These are phyloP conservation scores for Drosophila aff. DNA, from an alignment of 1,140 invertebrate genomes.

Conservation along the genomic window DNA sequence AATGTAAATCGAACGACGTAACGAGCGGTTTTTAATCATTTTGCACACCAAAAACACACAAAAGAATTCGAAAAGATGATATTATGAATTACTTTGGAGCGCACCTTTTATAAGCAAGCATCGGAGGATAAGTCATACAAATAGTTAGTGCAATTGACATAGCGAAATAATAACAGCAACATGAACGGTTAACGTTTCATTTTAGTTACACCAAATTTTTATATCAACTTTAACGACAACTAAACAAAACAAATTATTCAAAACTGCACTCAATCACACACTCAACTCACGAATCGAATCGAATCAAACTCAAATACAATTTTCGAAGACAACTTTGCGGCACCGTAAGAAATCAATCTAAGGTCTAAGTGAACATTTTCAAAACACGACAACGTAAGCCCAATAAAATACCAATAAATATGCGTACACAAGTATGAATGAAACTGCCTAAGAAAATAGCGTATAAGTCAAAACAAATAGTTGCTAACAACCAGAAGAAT, in stretches of 20 bases:
- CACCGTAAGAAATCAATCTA: conserved; percentile 58
- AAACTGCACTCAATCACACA: conserved; percentile 60
- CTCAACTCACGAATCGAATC: conserved; percentile 47
- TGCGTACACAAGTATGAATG: conserved; percentile 74
- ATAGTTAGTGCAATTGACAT: conserved; percentile 72
- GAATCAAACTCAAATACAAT: conserved; percentile 52
- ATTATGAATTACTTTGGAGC: conserved; percentile 61
- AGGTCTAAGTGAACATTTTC: conserved; percentile 39
- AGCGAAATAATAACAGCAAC: conserved; percentile 47
- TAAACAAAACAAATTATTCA: conserved; percentile 60
- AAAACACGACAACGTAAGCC: conserved; percentile 32
- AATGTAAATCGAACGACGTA: conserved; percentile 27
- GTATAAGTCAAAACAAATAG: conserved; percentile 71
- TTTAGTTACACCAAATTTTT: conserved; percentile 73
- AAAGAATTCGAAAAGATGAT: conserved; percentile 30
- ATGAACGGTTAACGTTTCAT: conserved; percentile 54
- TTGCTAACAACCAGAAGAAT: conserved; percentile 41
- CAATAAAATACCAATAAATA: conserved; percentile 55
- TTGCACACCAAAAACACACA: conserved; percentile 57
- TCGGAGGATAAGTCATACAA: conserved; percentile 52
- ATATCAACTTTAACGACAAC: conserved; percentile 53
- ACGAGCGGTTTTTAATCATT: conserved; percentile 57
- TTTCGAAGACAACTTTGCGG: conserved; percentile 70
- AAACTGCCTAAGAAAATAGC: conserved; percentile 80
- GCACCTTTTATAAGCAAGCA: conserved; percentile 69